Evolutionary conservation across 2,888 invertebrate genomes (phyloP).

Genomic region (Argyresthia goedartella): DNA sequence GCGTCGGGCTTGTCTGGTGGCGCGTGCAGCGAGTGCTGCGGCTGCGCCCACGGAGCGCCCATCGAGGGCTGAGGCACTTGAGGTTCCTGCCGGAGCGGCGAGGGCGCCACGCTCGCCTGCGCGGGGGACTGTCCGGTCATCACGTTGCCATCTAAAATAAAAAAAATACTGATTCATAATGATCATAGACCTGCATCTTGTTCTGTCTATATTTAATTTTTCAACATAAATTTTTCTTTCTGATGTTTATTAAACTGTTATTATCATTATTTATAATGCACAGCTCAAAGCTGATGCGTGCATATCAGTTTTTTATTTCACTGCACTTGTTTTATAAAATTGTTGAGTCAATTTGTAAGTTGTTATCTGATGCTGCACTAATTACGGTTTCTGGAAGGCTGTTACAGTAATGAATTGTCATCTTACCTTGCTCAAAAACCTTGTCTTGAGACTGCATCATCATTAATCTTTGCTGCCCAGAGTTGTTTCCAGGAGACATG

Average conservation of each 20-base stretch:
- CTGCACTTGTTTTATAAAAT: no score
- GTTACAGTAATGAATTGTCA: no score
- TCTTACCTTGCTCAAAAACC: slow-evolving; percentile 49
- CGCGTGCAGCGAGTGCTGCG: slow-evolving; percentile 20
- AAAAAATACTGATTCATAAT: background rate
- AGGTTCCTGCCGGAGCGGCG: slow-evolving; percentile 61
- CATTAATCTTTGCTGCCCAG: background rate
- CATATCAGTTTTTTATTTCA: no score
- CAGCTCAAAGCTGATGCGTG: no score
- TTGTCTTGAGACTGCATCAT: slow-evolving; percentile 49
- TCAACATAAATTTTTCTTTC: no score
- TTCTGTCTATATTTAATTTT: no score
- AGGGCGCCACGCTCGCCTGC: slow-evolving; percentile 74
- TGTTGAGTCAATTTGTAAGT: no score
- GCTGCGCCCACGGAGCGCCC: slow-evolving; percentile 53
- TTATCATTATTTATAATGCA: no score
- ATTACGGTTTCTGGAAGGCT: no score
- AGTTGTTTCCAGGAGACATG: slow-evolving; percentile 45
- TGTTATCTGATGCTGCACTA: no score
- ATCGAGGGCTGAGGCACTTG: slow-evolving; percentile 64
- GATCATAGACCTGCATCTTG: no score
- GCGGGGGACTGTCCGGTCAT: slow-evolving; percentile 72
- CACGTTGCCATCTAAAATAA: slow-evolving; percentile 47
- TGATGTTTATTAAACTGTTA: no score
- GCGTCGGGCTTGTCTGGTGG: slow-evolving; percentile 45